Percentiles rank a stretch among this genome's conserved stretches.
Conservation (phyloP, 2,113 vertebrate genomes). For the Dasypus novemcinctus region DNA sequence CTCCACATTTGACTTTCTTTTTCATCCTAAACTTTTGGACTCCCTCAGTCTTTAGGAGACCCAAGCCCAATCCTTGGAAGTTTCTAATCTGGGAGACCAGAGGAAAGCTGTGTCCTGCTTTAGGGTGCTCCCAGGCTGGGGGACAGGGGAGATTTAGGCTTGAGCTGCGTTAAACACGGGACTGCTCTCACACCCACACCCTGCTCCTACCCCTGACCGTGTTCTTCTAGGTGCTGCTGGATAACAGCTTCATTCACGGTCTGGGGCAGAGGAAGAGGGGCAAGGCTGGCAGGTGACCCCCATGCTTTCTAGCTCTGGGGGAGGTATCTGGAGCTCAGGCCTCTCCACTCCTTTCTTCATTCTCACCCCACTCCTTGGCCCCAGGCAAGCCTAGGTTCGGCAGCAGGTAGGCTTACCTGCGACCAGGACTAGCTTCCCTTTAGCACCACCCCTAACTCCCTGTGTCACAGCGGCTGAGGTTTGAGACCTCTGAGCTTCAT, state of each 20-base stretch:
- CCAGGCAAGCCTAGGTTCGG: neutral
- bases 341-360: neutral
- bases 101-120: neutral
- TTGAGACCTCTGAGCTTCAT: neutral
- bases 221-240: neutral
- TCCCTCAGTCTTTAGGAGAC: neutral
- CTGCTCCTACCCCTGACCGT: neutral
- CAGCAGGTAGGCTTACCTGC: neutral
- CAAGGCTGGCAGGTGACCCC: neutral
- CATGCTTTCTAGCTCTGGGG: neutral
- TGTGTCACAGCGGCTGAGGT: slow-evolving; percentile 14
- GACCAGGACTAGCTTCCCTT: neutral
- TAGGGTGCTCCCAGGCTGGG: neutral
- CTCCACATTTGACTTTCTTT: neutral
- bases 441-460: neutral
- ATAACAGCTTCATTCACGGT: neutral
- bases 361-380: neutral
- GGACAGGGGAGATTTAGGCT: neutral
- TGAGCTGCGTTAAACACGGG: neutral
- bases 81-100: neutral
- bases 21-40: neutral
- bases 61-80: neutral
- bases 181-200: rapidly evolving
- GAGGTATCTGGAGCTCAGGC: neutral
- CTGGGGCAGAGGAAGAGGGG: neutral